Percentiles rank a stretch among this genome's conserved stretches.
phyloP scores from a whole-genome alignment of 2,888 invertebrate species.

The Eupithecia insigniata region DNA sequence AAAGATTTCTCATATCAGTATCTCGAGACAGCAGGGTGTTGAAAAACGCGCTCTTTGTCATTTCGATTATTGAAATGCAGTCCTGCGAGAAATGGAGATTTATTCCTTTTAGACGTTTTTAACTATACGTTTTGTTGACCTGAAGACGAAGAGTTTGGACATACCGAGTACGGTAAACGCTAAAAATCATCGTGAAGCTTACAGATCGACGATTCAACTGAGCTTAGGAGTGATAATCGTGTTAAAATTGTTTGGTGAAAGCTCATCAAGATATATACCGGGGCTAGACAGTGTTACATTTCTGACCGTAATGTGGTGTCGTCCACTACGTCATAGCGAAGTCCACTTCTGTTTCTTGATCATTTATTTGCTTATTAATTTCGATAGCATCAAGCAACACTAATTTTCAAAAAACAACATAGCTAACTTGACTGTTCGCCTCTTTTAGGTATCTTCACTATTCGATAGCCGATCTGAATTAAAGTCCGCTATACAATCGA shows the following conservation, averaged over 20 bases:
- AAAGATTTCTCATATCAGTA: slow-evolving; percentile 40
- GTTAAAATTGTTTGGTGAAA: background rate
- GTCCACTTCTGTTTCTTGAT: background rate
- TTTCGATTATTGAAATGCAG: slow-evolving; percentile 53
- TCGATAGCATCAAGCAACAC: background rate
- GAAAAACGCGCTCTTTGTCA: slow-evolving; percentile 49
- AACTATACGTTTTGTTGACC: background rate
- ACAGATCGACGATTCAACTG: too few species aligned
- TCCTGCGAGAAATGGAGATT: slow-evolving; percentile 36
- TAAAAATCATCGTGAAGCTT: too few species aligned
- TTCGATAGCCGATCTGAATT: background rate
- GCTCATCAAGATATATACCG: background rate
- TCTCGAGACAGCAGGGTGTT: slow-evolving; percentile 39
- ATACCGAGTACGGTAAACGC: too few species aligned
- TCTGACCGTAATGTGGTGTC: too few species aligned
- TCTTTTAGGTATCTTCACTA: background rate
- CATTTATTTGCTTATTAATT: background rate
- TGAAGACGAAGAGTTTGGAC: background rate
- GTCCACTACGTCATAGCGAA: background rate
- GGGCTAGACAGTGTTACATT: too few species aligned
- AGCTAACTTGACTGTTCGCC: background rate
- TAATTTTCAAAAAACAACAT: background rate
- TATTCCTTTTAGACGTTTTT: slow-evolving; percentile 12
- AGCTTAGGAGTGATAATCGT: background rate
- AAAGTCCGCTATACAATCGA: background rate